Evolutionary conservation across 2,113 vertebrate genomes (phyloP).

Genomic region (Desmodus rotundus): DNA sequence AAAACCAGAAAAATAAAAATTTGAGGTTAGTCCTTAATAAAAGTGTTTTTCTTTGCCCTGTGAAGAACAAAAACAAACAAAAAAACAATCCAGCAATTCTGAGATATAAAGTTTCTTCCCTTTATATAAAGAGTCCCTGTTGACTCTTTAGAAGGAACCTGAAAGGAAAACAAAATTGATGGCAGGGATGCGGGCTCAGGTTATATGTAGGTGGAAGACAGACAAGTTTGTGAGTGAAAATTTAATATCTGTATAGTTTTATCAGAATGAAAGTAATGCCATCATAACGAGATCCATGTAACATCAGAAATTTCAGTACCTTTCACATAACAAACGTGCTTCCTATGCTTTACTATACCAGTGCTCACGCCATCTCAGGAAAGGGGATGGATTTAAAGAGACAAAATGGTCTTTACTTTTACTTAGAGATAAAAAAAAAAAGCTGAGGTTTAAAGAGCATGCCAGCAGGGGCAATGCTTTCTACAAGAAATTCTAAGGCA

Average conservation of each 20-base stretch:
- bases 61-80: neutral
- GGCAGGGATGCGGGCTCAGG: neutral
- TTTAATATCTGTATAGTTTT: neutral
- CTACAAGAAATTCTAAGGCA: neutral
- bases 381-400: neutral
- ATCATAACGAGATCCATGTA: neutral
- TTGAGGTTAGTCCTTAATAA: slow-evolving; percentile 30
- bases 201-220: neutral
- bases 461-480: neutral
- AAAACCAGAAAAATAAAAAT: slow-evolving; percentile 53
- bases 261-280: neutral
- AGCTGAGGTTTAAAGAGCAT: neutral
- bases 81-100: neutral
- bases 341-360: neutral
- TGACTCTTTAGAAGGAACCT: slow-evolving; percentile 13
- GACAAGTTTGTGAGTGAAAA: neutral
- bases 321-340: neutral
- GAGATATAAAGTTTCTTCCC: neutral
- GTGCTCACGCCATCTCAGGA: neutral
- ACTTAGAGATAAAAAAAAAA: neutral
- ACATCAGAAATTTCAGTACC: slow-evolving; percentile 11
- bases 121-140: too few relatives aligned
- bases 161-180: slow-evolving; percentile 23
- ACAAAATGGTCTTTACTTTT: slow-evolving; percentile 10
- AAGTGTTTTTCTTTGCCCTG: neutral